phyloP scores from a whole-genome alignment of 2,113 vertebrate species.

The Passer domesticus region DNA sequence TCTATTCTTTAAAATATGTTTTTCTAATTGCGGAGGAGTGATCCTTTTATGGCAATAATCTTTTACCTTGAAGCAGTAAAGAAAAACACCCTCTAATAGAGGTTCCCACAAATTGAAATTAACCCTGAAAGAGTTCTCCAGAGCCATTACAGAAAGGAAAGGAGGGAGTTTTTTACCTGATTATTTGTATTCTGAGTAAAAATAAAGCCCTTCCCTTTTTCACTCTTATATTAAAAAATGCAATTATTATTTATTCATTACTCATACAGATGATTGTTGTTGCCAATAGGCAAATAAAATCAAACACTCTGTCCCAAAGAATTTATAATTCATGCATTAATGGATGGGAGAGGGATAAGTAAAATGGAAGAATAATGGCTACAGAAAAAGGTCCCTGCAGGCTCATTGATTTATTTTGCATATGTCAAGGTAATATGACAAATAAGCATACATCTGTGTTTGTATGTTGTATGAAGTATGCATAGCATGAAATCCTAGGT shows the following conservation, averaged over 20 bases:
- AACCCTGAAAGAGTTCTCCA: neutral
- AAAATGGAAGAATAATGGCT: neutral
- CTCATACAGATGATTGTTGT: neutral
- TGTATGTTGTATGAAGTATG: neutral
- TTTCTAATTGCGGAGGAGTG: constrained; percentile 16
- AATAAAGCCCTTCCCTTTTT: neutral
- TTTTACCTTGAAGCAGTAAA: constrained; percentile 2
- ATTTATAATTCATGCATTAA: neutral
- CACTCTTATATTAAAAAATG: neutral
- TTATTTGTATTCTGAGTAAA: neutral
- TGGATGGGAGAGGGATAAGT: neutral
- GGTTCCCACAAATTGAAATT: neutral
- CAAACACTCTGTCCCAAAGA: neutral
- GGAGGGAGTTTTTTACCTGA: neutral
- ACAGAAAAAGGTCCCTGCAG: neutral
- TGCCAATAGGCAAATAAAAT: neutral
- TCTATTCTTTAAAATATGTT: neutral
- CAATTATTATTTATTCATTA: neutral
- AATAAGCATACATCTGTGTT: neutral
- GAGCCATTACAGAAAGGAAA: neutral
- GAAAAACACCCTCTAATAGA: neutral
- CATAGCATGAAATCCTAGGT: neutral
- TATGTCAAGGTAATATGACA: neutral
- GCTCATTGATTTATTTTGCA: neutral
- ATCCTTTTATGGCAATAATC: neutral